Evolutionary conservation across 2,113 vertebrate species (phyloP).

Genomic region (Ophiodon elongatus): DNA sequence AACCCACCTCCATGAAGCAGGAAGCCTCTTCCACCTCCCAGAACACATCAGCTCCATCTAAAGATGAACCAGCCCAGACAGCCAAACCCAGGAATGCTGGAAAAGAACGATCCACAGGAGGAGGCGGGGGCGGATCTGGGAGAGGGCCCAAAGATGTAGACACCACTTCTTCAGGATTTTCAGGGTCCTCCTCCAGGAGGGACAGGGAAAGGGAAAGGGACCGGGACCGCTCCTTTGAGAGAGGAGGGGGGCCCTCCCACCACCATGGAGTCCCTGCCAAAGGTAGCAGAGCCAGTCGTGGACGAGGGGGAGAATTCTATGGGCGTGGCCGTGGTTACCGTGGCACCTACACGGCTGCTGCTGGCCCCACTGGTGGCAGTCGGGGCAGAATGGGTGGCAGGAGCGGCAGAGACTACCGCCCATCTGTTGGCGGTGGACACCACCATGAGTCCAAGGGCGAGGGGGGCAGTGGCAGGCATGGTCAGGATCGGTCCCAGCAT

Average conservation of each 20-base stretch:
- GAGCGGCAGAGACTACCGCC: conserved; percentile 88
- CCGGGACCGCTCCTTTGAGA: conserved; percentile 87
- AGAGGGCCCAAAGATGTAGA: conserved; percentile 82
- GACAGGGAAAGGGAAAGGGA: conserved; percentile 85
- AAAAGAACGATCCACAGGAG: conserved; percentile 77
- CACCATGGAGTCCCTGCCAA: conserved; percentile 75
- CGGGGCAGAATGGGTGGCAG: conserved; percentile 85
- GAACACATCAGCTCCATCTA: conserved; percentile 63
- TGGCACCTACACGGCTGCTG: conserved; percentile 81
- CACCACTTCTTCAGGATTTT: conserved; percentile 63
- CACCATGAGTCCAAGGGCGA: conserved; percentile 86
- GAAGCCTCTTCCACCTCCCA: conserved; percentile 68
- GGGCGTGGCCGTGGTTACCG: conserved; percentile 88
- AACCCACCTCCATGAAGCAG: conserved; percentile 71
- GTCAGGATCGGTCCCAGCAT: conserved; percentile 73
- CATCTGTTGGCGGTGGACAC: conserved; percentile 69
- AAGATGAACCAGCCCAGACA: conserved; percentile 73
- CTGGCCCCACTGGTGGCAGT: conserved; percentile 59
- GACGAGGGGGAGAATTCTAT: conserved; percentile 90
- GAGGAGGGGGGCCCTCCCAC: conserved; percentile 67
- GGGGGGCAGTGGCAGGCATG: conserved; percentile 64
- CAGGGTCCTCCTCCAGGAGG: conserved; percentile 74
- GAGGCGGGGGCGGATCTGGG: conserved; percentile 59
- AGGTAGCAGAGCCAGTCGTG: conserved; percentile 80
- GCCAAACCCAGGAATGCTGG: conserved; percentile 79